Evolutionary conservation across 2,888 invertebrate genomes (phyloP), one percentile per base, ranked within the genome.

Genomic region (Zaprionus obscuricornis): DNA sequence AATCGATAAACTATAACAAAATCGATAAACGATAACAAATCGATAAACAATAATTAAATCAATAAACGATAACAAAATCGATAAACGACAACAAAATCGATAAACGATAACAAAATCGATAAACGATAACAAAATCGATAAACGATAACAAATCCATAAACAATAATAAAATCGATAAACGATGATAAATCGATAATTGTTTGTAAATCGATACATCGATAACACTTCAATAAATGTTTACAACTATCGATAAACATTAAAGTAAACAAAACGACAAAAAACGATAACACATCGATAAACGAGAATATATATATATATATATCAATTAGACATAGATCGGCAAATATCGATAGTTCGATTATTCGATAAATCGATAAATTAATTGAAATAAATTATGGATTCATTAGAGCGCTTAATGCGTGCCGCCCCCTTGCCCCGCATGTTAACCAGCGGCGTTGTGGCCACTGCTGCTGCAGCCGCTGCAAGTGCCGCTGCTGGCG

Each of bases 401-500:
- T 95, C 95, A 85, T 91, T 96, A 91, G 95, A 96, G 89, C 94
- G 95, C 87, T 91, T 95, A 88, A 95, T 95, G 94, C 92, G 92
- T 87, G 93, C 94, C 88, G 92, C 92, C 65, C 93, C 94, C 88
- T 91, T 92, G 86, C 91, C 92, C 88, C 94, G 94, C 86, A 93
- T 94, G 85, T 90, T 94, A 79, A 93, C 93, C 58, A 89, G 82
- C 68, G 86, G 88, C 37, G 88, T 82, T 49, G 83, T 87, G 40
- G 83, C 85, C 24, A 83, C 84, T 29, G 86, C 85, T 36, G 77
- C 81, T 22, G 77, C 85, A 36, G 86, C 78, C 50, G 74, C 83
- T 42, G 85, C 85, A 16, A 67, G 46, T 7, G 22, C 22, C 52
- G 65, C 63, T 40, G 76, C 67, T 45, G 74, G 89, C 93, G 66